Percentiles rank a stretch among this genome's conserved stretches.
These are phyloP conservation scores for Sinosuthora webbiana DNA, from an alignment of 2,113 vertebrate genomes.

Conservation along the genomic window DNA sequence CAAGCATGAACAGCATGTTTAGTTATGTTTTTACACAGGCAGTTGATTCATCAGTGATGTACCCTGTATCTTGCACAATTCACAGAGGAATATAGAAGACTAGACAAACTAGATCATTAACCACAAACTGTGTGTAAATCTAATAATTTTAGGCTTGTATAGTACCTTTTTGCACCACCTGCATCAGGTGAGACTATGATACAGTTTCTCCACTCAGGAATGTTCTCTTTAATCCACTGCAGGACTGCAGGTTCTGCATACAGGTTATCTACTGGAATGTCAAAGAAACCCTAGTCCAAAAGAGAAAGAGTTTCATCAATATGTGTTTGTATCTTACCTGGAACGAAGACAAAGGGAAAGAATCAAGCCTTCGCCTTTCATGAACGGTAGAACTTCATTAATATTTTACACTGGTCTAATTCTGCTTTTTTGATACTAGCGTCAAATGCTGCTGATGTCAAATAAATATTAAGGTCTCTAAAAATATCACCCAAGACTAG, in stretches of 20 bases:
- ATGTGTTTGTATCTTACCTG: not conserved
- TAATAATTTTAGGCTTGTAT: not conserved
- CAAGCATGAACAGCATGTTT: not conserved
- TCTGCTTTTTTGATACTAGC: not conserved
- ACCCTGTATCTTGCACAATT: not conserved
- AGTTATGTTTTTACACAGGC: not conserved
- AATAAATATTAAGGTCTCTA: not conserved
- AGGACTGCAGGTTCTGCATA: conserved; percentile 94
- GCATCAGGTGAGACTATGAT: conserved; percentile 95
- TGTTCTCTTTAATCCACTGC: conserved; percentile 93
- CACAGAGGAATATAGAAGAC: not conserved
- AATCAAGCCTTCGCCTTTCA: not conserved
- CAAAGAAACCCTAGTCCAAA: conserved; percentile 87
- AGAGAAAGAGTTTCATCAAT: not conserved
- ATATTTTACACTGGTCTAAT: not conserved
- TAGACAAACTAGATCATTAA: not conserved
- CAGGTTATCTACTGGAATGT: conserved; percentile 95
- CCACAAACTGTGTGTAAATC: not conserved
- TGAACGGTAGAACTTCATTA: not conserved
- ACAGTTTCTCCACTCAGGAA: conserved; percentile 88
- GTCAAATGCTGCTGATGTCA: not conserved
- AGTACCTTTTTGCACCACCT: conserved; percentile 92
- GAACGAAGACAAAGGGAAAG: not conserved
- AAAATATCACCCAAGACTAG: not conserved
- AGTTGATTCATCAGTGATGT: not conserved